A percentile compares a stretch with the other conserved stretches of the same genome.
These are phyloP conservation scores for Intellagama lesueurii DNA, from an alignment of 2,797 vertebrate species.

Conservation along the genomic window DNA sequence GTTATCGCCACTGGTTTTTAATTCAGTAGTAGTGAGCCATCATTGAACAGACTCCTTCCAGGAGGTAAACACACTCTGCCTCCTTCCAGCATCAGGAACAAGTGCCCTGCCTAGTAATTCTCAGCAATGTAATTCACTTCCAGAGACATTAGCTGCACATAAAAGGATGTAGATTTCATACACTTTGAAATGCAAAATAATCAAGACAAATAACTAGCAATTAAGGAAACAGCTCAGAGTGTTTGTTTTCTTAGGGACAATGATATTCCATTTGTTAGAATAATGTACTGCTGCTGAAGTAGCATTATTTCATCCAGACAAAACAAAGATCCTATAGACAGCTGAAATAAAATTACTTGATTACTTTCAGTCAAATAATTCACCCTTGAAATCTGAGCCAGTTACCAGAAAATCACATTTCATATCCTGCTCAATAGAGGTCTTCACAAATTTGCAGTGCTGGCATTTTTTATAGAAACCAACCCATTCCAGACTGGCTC, in stretches of 20 bases:
- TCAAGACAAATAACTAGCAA: constrained; percentile 28
- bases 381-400: constrained; percentile 12
- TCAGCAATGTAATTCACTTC: constrained; percentile 15
- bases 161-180: not conserved
- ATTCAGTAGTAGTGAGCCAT: rapidly evolving
- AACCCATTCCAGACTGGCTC: not conserved
- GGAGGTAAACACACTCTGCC: not conserved
- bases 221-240: constrained; percentile 11
- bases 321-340: constrained; percentile 12
- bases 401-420: constrained; percentile 24
- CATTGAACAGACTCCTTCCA: not conserved
- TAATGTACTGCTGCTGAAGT: not conserved
- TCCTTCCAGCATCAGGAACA: rapidly evolving
- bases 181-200: constrained; percentile 37
- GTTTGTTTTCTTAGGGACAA: not conserved
- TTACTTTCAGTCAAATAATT: constrained; percentile 50
- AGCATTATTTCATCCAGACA: constrained; percentile 17
- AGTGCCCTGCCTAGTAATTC: not conserved
- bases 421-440: constrained; percentile 40
- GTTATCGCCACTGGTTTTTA: not conserved
- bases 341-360: constrained; percentile 29
- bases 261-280: constrained; percentile 25
- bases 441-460: not conserved
- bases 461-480: constrained; percentile 25
- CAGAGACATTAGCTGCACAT: not conserved